Evolutionary conservation across 2,113 vertebrate species (phyloP), one percentile per base, ranked within the genome.

Genomic region (Tragelaphus scriptus): DNA sequence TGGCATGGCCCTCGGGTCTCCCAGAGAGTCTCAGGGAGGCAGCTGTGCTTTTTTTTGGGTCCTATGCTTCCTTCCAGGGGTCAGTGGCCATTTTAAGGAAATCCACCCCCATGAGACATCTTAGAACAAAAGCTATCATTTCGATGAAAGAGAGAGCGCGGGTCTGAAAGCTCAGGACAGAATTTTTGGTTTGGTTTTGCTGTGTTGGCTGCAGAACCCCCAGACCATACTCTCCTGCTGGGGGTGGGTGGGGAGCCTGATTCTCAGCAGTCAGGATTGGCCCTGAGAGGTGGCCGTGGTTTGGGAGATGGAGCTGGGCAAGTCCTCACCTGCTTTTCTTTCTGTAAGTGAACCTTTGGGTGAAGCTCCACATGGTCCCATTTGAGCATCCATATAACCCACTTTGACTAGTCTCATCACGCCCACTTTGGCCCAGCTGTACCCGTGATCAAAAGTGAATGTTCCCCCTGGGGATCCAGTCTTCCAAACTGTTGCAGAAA

Each of bases 341-440:
- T 59, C 80, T 32, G 9, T 16, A n/a, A 32, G 32, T 10, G 3
- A 7, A 44, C 10, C 40, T 23, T 17, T 16, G 8, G 23, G 26
- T 14, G 12, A 16, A 19, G 1, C n/a, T 16, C n/a, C 0, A 7
- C 1, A 13, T 8, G 58, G 23, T 19, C 16, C 16, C 0, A 0
- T 2, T 21, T 0, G 4, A 17, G 32, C 25, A 7, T 30, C 68
- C 13, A 8, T 1, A 2, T 25, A 17, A 32, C 0, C 0, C 0
- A 5, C 51, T 47, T 13, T 2, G 79, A n/a, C 0, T 9, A 17
- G 47, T 30, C 23, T 30, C 0, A 0, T 7, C 4, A 15, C 56
- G 15, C 0, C 28, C 40, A 16, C 5, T 63, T 51, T 0, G 5
- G 95, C 6, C 44, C 0, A 0, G 5, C 9, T 3, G 13, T 14